phyloP scores from a whole-genome alignment of 2,888 invertebrate species.

The Trissolcus brochymenae region DNA sequence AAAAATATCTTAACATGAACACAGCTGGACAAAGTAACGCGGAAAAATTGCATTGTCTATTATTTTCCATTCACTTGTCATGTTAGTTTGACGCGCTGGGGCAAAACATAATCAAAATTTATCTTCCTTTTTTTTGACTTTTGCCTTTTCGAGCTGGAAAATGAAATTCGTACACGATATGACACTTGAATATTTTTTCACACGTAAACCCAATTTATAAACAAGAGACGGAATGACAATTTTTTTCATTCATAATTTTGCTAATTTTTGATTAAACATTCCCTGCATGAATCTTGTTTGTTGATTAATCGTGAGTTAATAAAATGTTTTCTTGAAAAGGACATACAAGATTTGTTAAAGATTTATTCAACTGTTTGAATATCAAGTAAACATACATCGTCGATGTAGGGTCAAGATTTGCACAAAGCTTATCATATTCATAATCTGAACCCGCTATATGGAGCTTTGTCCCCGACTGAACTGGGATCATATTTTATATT shows the following conservation, averaged over 20 bases:
- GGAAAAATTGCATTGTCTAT: slow-evolving; percentile 17
- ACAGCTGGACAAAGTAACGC: slow-evolving; percentile 17
- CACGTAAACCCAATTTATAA: too few relatives aligned
- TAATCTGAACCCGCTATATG: slow-evolving; percentile 35
- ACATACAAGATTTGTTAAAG: too few relatives aligned
- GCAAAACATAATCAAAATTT: slow-evolving; percentile 9
- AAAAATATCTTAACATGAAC: slow-evolving; percentile 18
- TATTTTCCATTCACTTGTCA: slow-evolving; percentile 23
- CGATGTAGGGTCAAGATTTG: slow-evolving; percentile 39
- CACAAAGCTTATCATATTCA: slow-evolving; percentile 36
- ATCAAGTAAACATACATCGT: slow-evolving; percentile 23
- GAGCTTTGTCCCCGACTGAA: slow-evolving; percentile 14
- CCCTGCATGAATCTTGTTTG: too few relatives aligned
- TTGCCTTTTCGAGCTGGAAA: neutral
- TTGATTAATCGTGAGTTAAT: too few relatives aligned
- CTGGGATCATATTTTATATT: slow-evolving; percentile 22
- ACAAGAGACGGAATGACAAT: too few relatives aligned
- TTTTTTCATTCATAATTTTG: too few relatives aligned
- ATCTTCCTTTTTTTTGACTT: neutral
- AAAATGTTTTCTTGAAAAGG: too few relatives aligned
- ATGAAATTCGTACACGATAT: neutral
- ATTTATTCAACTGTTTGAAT: neutral
- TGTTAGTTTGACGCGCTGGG: slow-evolving; percentile 10
- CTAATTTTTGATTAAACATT: too few relatives aligned
- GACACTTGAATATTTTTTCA: neutral